A percentile compares a stretch with the other conserved stretches of the same genome.
phyloP scores from a whole-genome alignment of 1,140 invertebrate species.

The Campoletis sonorensis region DNA sequence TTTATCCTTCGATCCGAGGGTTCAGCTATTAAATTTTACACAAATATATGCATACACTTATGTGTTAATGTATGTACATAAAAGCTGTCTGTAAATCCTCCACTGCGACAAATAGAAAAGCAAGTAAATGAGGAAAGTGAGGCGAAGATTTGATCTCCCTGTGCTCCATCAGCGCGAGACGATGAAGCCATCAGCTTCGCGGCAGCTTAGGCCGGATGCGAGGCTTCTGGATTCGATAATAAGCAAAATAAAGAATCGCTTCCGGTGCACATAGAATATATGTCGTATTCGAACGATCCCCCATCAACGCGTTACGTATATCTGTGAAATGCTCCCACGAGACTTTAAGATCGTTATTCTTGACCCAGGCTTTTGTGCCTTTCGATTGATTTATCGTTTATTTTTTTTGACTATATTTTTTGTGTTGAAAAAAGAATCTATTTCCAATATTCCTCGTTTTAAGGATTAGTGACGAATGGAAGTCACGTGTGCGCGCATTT shows the following conservation, averaged over 20 bases:
- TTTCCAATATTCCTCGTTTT: not conserved
- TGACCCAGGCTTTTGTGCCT: too few relatives aligned
- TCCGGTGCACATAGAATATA: not conserved
- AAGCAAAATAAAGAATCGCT: conserved; percentile 17
- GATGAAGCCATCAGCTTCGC: conserved; percentile 12
- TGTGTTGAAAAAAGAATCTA: too few relatives aligned
- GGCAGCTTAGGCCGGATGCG: conserved; percentile 29
- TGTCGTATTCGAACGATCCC: conserved; percentile 9
- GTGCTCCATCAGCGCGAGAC: not conserved
- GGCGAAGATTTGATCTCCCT: not conserved
- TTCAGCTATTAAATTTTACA: conserved; percentile 5
- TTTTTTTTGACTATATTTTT: too few relatives aligned
- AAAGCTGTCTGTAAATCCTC: too few relatives aligned
- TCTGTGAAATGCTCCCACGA: not conserved
- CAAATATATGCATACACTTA: not conserved
- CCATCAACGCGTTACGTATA: not conserved
- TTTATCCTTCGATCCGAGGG: not conserved
- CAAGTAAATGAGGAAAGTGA: not conserved
- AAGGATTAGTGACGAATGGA: not conserved
- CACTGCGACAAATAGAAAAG: not conserved
- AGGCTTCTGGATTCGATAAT: conserved; percentile 37
- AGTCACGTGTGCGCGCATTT: not conserved
- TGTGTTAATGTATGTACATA: too few relatives aligned
- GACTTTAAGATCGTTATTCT: not conserved
- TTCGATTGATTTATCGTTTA: not conserved